These are phyloP conservation scores for Cyrtonyx montezumae DNA, from an alignment of 2,113 vertebrate genomes.

Conservation along the genomic window DNA sequence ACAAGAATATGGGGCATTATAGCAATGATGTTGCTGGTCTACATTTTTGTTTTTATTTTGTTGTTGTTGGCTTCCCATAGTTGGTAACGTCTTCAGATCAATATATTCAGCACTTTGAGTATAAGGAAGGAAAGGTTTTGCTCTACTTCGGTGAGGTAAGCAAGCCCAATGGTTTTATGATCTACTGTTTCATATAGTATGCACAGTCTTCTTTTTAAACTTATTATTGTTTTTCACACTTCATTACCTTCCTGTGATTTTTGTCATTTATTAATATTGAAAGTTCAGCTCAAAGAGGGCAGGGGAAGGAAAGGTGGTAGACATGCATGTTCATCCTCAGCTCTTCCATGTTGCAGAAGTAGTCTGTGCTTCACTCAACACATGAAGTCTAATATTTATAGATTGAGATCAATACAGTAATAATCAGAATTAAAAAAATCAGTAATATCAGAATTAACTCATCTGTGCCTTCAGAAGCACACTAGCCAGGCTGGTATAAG, in stretches of 20 bases:
- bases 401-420: background rate
- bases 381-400: background rate
- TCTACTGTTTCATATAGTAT: background rate
- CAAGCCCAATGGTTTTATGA: background rate
- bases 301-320: background rate
- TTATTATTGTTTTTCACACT: background rate
- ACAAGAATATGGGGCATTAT: background rate
- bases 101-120: conserved; percentile 76
- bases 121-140: conserved; percentile 71
- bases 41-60: background rate
- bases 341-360: background rate
- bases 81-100: conserved; percentile 70
- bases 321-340: background rate
- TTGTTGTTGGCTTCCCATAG: conserved; percentile 31
- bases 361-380: background rate
- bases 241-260: background rate
- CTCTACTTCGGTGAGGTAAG: conserved; percentile 77
- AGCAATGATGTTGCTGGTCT: background rate
- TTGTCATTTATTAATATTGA: background rate
- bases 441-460: background rate
- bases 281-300: background rate
- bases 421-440: background rate
- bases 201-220: background rate
- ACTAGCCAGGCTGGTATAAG: background rate
- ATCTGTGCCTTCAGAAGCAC: background rate